These are phyloP conservation scores for Elanoides forficatus DNA, from an alignment of 2,113 vertebrate genomes.

Conservation along the genomic window DNA sequence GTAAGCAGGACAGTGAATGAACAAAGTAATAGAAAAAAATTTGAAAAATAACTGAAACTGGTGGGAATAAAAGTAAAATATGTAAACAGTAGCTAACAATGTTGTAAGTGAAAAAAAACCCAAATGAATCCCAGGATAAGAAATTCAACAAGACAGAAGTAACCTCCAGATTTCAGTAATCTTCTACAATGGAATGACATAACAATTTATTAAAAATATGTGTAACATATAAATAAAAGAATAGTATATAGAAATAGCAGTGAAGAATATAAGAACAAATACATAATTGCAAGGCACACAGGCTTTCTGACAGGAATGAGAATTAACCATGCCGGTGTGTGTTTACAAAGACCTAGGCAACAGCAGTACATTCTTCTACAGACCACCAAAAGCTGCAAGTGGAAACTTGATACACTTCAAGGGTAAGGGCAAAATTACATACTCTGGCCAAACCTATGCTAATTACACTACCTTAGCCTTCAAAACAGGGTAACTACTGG, in stretches of 20 bases:
- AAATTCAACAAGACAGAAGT: background rate
- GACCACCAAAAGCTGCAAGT: background rate
- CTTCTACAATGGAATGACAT: background rate
- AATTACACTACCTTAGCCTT: background rate
- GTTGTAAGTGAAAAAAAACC: background rate
- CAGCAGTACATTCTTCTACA: background rate
- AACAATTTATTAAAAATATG: background rate
- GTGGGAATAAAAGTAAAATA: background rate
- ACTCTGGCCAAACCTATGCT: background rate
- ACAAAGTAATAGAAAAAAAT: background rate
- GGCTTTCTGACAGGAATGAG: background rate
- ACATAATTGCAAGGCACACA: background rate
- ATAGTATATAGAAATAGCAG: background rate
- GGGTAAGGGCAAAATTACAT: background rate
- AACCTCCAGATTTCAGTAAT: background rate
- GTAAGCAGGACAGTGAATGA: background rate
- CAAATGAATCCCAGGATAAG: background rate
- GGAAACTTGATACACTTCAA: background rate
- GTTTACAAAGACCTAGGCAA: background rate
- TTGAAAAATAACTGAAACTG: background rate
- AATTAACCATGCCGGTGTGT: background rate
- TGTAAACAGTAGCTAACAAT: background rate
- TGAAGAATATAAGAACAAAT: background rate
- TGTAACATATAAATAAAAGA: background rate
- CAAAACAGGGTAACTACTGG: background rate